Conservation (phyloP, 2,888 invertebrate species). For the Rhagonycha fulva region DNA sequence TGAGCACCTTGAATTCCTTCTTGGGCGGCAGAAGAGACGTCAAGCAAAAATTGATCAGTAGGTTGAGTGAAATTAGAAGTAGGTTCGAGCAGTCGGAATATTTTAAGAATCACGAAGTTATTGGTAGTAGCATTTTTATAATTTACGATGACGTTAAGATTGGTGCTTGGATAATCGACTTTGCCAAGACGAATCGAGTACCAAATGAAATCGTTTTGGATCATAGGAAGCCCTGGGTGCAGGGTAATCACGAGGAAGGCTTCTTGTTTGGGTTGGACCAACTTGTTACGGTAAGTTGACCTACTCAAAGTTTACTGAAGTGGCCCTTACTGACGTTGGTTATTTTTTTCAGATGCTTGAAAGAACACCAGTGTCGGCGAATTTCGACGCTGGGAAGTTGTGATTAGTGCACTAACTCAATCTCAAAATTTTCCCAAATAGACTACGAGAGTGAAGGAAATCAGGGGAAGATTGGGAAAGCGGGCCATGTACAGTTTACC, state of each 20-base stretch:
- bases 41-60: slow-evolving; percentile 69
- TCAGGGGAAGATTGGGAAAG: not conserved
- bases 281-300: slow-evolving; percentile 72
- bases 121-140: slow-evolving; percentile 92
- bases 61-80: slow-evolving; percentile 76
- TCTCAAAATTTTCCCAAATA: not conserved
- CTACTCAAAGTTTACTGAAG: not conserved
- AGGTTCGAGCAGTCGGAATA: slow-evolving; percentile 83
- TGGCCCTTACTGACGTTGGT: not conserved
- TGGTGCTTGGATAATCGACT: slow-evolving; percentile 96
- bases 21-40: slow-evolving; percentile 68
- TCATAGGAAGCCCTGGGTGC: slow-evolving; percentile 82
- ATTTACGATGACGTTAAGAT: slow-evolving; percentile 88
- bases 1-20: slow-evolving; percentile 75
- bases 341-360: slow-evolving; percentile 19
- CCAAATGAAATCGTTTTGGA: slow-evolving; percentile 71
- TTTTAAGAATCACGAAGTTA: slow-evolving; percentile 88
- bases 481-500: not conserved
- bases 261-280: slow-evolving; percentile 91
- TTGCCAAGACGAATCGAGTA: slow-evolving; percentile 86
- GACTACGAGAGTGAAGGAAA: not conserved
- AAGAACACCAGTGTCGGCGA: slow-evolving; percentile 22
- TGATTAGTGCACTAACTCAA: not conserved
- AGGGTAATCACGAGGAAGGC: slow-evolving; percentile 98
- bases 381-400: not conserved